phyloP scores from a whole-genome alignment of 2,113 vertebrate species.

The Microcebus lehilahytsara region DNA sequence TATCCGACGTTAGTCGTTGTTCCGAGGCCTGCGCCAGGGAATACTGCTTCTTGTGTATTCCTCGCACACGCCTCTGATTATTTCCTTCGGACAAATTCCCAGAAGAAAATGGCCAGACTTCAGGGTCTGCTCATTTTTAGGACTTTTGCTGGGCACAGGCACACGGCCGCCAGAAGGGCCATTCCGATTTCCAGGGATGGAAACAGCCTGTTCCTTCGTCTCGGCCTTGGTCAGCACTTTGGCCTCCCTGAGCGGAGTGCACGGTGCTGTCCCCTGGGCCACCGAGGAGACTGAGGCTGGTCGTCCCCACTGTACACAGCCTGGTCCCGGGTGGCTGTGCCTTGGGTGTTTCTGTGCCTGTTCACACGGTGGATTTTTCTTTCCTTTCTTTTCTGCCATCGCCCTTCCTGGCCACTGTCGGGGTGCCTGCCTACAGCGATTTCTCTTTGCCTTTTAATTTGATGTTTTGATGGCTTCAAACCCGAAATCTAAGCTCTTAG shows the following conservation, averaged over 20 bases:
- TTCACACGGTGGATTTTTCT: background rate
- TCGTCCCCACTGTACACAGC: no score
- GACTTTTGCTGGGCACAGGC: background rate
- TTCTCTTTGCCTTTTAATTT: slow-evolving; percentile 3
- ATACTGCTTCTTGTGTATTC: background rate
- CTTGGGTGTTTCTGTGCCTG: background rate
- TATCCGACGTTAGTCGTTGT: background rate
- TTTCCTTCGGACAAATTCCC: slow-evolving; percentile 35
- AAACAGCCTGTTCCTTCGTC: background rate
- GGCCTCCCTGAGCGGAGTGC: background rate
- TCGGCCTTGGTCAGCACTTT: background rate
- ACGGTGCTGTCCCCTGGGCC: background rate
- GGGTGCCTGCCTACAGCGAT: background rate
- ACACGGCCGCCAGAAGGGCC: background rate
- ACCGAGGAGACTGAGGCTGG: background rate
- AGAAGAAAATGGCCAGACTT: background rate
- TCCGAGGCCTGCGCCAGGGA: background rate
- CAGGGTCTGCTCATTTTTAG: background rate
- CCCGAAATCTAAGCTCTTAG: background rate
- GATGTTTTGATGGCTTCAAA: background rate
- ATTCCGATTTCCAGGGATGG: background rate
- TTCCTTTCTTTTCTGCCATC: background rate
- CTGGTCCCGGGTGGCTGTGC: background rate
- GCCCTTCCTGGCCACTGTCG: background rate
- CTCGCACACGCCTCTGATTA: background rate